phyloP scores from a whole-genome alignment of 2,113 vertebrate species.

The Micromys minutus region DNA sequence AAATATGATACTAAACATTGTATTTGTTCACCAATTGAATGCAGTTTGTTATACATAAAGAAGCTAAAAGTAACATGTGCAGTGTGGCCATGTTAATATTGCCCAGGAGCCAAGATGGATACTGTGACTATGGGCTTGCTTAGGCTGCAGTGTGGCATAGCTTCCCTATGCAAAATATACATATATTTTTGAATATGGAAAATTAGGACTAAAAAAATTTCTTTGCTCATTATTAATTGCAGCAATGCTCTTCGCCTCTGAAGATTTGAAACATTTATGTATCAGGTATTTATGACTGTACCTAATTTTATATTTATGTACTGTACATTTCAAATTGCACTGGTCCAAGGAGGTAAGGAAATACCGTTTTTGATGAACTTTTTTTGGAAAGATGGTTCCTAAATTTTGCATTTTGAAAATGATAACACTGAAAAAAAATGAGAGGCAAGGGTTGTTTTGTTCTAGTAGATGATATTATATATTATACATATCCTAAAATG shows the following conservation, averaged over 20 bases:
- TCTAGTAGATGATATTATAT: not conserved
- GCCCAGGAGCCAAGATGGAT: slow-evolving; percentile 66
- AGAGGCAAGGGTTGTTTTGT: slow-evolving; percentile 30
- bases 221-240: slow-evolving; percentile 7
- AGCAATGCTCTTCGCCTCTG: slow-evolving; percentile 22
- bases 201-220: slow-evolving; percentile 4
- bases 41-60: slow-evolving; percentile 90
- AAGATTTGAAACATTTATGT: not conserved
- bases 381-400: slow-evolving; percentile 15
- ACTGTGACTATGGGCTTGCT: slow-evolving; percentile 67
- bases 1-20: slow-evolving; percentile 92
- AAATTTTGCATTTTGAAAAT: slow-evolving; percentile 36
- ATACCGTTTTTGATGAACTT: not conserved
- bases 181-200: slow-evolving; percentile 41
- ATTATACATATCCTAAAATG: not conserved
- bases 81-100: slow-evolving; percentile 74
- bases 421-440: not conserved
- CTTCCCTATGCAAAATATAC: slow-evolving; percentile 42
- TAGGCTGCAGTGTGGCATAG: slow-evolving; percentile 20
- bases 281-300: not conserved
- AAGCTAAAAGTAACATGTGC: slow-evolving; percentile 86
- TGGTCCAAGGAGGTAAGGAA: not conserved
- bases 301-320: not conserved
- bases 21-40: slow-evolving; percentile 89
- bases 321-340: slow-evolving; percentile 15